Conservation (phyloP, 2,797 vertebrate genomes). For the Cuculus canorus region DNA sequence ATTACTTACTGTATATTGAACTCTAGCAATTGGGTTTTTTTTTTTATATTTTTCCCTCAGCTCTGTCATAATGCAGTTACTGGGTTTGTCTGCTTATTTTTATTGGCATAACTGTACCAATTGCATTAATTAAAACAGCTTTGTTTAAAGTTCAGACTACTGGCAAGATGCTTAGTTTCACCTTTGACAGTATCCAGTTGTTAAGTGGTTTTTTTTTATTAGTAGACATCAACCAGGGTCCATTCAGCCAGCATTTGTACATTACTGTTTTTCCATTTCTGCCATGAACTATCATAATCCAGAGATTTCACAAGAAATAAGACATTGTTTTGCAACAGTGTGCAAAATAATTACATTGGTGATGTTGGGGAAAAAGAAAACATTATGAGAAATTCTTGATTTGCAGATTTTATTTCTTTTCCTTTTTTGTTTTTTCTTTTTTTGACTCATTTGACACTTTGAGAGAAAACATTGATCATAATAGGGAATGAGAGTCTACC, state of each 20-base stretch:
- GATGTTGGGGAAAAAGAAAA: not conserved
- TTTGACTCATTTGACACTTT: not conserved
- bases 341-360: not conserved
- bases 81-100: not conserved
- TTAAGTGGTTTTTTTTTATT: not conserved
- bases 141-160: conserved; percentile 43
- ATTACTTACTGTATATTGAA: not conserved
- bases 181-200: not conserved
- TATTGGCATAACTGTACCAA: conserved; percentile 28
- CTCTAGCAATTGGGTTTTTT: accelerated
- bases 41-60: not conserved
- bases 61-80: not conserved
- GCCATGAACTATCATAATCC: not conserved
- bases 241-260: not conserved
- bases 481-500: not conserved
- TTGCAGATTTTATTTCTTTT: not conserved
- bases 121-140: conserved; percentile 49
- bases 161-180: conserved; percentile 21
- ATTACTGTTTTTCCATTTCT: not conserved
- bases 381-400: not conserved
- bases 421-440: not conserved
- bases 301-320: not conserved
- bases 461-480: too few species aligned
- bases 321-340: not conserved
- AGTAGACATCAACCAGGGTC: not conserved